These are phyloP conservation scores for Liodrosophila aerea DNA, from an alignment of 2,888 invertebrate species.

Conservation along the genomic window DNA sequence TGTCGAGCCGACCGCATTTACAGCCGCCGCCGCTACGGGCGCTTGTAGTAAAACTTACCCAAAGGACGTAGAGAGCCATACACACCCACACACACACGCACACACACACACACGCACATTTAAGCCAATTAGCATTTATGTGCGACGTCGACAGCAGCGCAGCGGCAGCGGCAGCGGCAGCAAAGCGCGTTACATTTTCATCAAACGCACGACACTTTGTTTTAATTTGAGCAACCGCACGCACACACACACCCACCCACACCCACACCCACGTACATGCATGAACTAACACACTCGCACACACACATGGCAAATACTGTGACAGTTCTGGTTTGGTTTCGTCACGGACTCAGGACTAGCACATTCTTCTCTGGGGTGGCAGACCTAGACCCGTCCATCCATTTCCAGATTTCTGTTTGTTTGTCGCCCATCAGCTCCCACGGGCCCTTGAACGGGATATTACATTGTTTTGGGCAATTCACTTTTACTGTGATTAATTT, in stretches of 20 bases:
- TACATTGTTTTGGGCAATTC: slow-evolving; percentile 77
- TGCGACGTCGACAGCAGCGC: slow-evolving; percentile 42
- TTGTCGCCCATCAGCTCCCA: slow-evolving; percentile 52
- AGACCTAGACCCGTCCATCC: slow-evolving; percentile 22
- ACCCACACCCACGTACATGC: slow-evolving; percentile 21
- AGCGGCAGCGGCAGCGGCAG: slow-evolving; percentile 38
- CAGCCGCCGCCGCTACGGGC: slow-evolving; percentile 21
- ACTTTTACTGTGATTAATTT: slow-evolving; percentile 77
- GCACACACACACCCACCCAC: slow-evolving; percentile 41
- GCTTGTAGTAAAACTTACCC: slow-evolving; percentile 52
- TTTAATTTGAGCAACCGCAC: slow-evolving; percentile 75
- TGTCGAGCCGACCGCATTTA: slow-evolving; percentile 32
- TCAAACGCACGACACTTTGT: slow-evolving; percentile 78
- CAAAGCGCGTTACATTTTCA: slow-evolving; percentile 76
- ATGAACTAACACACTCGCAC: slow-evolving; percentile 13
- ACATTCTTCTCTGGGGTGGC: slow-evolving; percentile 36
- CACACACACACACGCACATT: slow-evolving; percentile 56
- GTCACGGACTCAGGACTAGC: slow-evolving; percentile 58
- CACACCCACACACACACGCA: slow-evolving; percentile 18
- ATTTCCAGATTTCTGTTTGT: slow-evolving; percentile 72
- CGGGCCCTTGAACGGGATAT: slow-evolving; percentile 64
- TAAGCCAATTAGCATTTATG: slow-evolving; percentile 79
- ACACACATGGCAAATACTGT: slow-evolving; percentile 28
- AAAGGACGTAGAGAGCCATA: slow-evolving; percentile 35
- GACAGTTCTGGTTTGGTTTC: slow-evolving; percentile 69